These are phyloP conservation scores for Desoria tigrina DNA, from an alignment of 2,888 invertebrate species.

Conservation along the genomic window DNA sequence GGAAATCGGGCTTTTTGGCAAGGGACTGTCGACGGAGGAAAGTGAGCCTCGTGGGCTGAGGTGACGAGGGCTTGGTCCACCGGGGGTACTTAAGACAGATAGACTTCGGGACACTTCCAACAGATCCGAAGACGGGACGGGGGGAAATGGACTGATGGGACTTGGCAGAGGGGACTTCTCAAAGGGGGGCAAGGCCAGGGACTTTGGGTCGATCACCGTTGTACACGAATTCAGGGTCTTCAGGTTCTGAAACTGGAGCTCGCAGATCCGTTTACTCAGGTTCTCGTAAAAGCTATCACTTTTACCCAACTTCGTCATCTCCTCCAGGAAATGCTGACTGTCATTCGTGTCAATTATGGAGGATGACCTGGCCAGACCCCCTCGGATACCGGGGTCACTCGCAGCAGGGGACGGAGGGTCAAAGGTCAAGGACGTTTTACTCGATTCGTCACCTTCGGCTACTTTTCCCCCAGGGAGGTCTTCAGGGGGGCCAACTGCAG, in stretches of 20 bases:
- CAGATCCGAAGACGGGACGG: neutral
- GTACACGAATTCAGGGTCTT: constrained; percentile 49
- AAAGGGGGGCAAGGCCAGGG: constrained; percentile 38
- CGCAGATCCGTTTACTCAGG: constrained; percentile 51
- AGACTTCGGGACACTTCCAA: neutral
- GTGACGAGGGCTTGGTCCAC: constrained; percentile 16
- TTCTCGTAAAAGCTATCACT: constrained; percentile 52
- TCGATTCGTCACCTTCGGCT: neutral
- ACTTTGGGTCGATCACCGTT: constrained; percentile 47
- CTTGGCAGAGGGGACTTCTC: constrained; percentile 46
- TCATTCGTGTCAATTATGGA: constrained; percentile 48
- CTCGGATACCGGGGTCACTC: neutral
- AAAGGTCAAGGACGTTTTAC: neutral
- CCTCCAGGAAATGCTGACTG: constrained; percentile 52
- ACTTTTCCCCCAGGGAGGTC: neutral
- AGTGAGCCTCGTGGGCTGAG: constrained; percentile 34
- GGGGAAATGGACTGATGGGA: constrained; percentile 42
- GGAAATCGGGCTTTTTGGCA: constrained; percentile 33
- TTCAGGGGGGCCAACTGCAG: neutral
- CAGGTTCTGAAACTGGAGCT: constrained; percentile 52
- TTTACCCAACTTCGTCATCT: constrained; percentile 49
- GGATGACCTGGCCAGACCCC: constrained; percentile 5
- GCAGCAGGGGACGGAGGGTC: neutral
- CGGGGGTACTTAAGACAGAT: neutral
- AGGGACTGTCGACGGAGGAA: constrained; percentile 34